These are phyloP conservation scores for Eucidaris tribuloides DNA, from an alignment of 35 echinoderm and acorn worm genomes.

Conservation along the genomic window DNA sequence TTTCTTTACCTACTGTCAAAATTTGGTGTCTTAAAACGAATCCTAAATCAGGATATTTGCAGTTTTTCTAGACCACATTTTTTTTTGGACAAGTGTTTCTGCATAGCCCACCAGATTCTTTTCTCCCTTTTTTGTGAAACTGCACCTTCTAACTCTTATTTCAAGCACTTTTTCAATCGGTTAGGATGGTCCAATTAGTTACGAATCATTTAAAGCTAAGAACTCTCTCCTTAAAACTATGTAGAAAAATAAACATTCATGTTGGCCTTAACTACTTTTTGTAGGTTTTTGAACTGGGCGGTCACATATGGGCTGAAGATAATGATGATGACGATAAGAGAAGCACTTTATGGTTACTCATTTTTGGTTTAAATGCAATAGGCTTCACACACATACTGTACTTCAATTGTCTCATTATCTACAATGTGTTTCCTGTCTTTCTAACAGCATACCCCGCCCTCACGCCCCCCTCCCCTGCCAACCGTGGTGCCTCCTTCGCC, in stretches of 20 bases:
- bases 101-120: too few relatives aligned
- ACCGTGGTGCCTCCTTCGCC: conserved; percentile 56
- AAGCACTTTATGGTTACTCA: background rate
- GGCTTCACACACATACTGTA: background rate
- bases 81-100: too few relatives aligned
- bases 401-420: background rate
- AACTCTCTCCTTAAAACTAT: background rate
- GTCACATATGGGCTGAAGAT: background rate
- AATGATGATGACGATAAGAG: background rate
- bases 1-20: too few relatives aligned
- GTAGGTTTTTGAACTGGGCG: too few relatives aligned
- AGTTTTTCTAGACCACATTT: too few relatives aligned
- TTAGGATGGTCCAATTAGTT: too few relatives aligned
- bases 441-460: conserved; percentile 71
- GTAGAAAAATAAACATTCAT: background rate
- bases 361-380: background rate
- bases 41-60: too few relatives aligned
- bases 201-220: too few relatives aligned
- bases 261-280: background rate
- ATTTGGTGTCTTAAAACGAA: too few relatives aligned
- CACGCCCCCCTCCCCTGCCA: conserved; percentile 90
- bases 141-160: too few relatives aligned
- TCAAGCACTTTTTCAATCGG: too few relatives aligned
- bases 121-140: too few relatives aligned
- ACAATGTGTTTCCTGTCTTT: background rate